Conservation (phyloP, 2,797 vertebrate genomes). For the Potorous gilbertii region DNA sequence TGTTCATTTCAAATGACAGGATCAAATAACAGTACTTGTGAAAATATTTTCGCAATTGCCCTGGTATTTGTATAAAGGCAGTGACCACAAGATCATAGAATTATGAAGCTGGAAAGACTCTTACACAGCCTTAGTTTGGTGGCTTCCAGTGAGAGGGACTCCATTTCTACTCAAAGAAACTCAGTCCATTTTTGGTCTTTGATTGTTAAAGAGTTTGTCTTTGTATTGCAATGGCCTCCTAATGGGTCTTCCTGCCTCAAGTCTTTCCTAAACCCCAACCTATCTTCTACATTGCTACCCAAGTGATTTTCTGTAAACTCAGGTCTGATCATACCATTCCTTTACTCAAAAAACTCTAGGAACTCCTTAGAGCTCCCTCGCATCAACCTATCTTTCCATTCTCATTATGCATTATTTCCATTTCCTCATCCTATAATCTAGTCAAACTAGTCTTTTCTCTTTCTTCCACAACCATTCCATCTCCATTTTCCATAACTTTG, state of each 20-base stretch:
- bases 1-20: not conserved
- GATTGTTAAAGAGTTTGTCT: not conserved
- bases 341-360: not conserved
- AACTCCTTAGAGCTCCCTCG: not conserved
- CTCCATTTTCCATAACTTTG: not conserved
- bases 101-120: not conserved
- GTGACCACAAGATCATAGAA: not conserved
- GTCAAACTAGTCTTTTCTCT: not conserved
- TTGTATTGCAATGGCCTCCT: not conserved
- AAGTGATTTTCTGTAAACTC: not conserved
- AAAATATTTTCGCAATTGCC: not conserved
- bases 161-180: not conserved
- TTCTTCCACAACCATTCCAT: not conserved
- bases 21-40: not conserved
- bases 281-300: not conserved
- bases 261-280: not conserved
- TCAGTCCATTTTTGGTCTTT: not conserved
- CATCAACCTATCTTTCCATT: not conserved
- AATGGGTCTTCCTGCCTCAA: not conserved
- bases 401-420: not conserved
- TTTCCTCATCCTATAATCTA: not conserved
- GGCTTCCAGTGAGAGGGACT: not conserved
- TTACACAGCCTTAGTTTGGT: not conserved
- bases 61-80: not conserved
- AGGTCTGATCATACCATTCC: not conserved